These are phyloP conservation scores for Montipora capricornis DNA, from an alignment of 64 coral and sea anemone species.

Conservation along the genomic window DNA sequence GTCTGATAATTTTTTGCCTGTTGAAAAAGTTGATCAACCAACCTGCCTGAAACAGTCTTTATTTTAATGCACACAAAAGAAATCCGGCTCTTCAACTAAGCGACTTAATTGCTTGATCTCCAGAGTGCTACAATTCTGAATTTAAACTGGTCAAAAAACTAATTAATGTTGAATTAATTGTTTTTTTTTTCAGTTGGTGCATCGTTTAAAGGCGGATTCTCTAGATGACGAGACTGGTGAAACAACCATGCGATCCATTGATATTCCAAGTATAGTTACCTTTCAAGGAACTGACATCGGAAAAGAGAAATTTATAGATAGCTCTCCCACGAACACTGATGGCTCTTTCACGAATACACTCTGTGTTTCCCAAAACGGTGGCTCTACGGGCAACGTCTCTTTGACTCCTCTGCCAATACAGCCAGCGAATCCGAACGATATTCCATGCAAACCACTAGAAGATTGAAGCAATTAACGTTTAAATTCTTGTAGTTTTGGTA, in stretches of 20 bases:
- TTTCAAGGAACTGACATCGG: not conserved
- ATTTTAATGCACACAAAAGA: too few species aligned
- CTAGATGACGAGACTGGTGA: not conserved
- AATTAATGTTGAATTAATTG: too few species aligned
- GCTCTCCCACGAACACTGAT: too few species aligned
- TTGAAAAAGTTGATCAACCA: too few species aligned
- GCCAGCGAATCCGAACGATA: not conserved
- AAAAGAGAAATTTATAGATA: not conserved
- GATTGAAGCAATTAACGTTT: not conserved
- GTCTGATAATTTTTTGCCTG: too few species aligned
- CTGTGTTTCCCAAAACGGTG: slow-evolving; percentile 16
- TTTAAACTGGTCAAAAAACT: too few species aligned
- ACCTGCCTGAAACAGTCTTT: too few species aligned
- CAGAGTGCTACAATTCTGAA: too few species aligned
- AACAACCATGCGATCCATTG: not conserved
- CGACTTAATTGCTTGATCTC: not conserved
- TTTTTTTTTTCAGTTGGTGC: not conserved
- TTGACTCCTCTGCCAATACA: not conserved
- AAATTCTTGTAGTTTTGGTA: too few species aligned
- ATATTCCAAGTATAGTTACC: not conserved
- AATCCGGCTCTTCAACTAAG: too few species aligned
- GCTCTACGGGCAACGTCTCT: not conserved
- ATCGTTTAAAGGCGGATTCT: slow-evolving; percentile 1
- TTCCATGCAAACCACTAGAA: not conserved
- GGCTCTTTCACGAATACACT: not conserved